A percentile compares a stretch with the other conserved stretches of the same genome.
Conservation (phyloP, 2,797 vertebrate species). For the Anguilla obscura region DNA sequence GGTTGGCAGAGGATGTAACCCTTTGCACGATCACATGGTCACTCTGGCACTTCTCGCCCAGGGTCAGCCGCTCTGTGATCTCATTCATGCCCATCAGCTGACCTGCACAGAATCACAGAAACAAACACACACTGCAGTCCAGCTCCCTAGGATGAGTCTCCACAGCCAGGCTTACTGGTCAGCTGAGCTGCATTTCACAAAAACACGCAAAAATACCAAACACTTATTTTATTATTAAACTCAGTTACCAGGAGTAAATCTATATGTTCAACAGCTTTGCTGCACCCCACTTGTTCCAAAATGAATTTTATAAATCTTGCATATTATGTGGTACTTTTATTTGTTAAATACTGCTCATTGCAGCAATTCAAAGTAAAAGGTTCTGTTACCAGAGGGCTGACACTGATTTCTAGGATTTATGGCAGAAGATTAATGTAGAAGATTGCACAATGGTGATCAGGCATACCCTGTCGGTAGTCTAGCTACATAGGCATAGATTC, state of each 20-base stretch:
- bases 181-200: conserved; percentile 2
- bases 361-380: not conserved
- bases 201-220: not conserved
- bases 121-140: conserved; percentile 1
- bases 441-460: not conserved
- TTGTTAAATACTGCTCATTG: not conserved
- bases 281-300: not conserved
- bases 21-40: conserved; percentile 88
- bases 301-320: not conserved
- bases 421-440: not conserved
- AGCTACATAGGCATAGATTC: not conserved
- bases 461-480: not conserved
- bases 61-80: conserved; percentile 85
- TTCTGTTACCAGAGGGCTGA: not conserved
- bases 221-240: not conserved
- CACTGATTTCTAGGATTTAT: not conserved
- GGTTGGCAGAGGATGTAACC: conserved; percentile 83
- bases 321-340: not conserved
- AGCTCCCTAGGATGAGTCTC: not conserved
- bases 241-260: not conserved
- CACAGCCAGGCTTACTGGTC: not conserved
- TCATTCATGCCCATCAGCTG: conserved; percentile 98
- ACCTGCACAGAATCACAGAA: conserved; percentile 67
- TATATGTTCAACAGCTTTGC: not conserved
- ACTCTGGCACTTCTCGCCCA: conserved; percentile 75